phyloP scores from a whole-genome alignment of 1,140 invertebrate species.

The Homarus americanus region DNA sequence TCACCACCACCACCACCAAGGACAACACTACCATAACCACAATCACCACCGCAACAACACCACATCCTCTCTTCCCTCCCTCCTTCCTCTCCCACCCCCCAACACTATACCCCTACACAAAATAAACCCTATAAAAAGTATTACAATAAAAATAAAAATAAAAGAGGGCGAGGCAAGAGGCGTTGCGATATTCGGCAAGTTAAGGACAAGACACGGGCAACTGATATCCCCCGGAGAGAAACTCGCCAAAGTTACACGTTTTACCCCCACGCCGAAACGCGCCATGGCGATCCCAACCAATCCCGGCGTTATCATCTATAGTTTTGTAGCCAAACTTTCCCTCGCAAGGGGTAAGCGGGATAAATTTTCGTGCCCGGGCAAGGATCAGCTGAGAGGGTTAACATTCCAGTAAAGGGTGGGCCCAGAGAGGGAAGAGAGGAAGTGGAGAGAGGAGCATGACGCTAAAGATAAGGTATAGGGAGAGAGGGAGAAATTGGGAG shows the following conservation, averaged over 20 bases:
- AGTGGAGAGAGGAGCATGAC: not conserved
- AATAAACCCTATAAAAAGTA: too few species aligned
- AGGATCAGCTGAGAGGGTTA: slow-evolving; percentile 1
- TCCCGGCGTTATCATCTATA: slow-evolving; percentile 21
- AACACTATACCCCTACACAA: too few species aligned
- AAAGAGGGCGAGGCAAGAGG: too few species aligned
- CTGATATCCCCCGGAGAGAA: not conserved
- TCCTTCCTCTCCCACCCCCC: too few species aligned
- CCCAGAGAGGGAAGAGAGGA: not conserved
- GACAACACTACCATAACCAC: too few species aligned
- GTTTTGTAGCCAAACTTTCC: slow-evolving; percentile 21
- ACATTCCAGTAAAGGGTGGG: not conserved
- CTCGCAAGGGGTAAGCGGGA: not conserved
- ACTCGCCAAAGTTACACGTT: not conserved
- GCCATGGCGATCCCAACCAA: not conserved
- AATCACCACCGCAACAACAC: too few species aligned
- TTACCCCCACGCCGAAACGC: not conserved
- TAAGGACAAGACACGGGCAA: not conserved
- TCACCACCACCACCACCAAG: too few species aligned
- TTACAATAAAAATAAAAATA: too few species aligned
- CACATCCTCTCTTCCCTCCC: too few species aligned
- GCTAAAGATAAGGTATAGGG: not conserved
- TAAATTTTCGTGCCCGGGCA: not conserved
- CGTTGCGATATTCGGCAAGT: not conserved
- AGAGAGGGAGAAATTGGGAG: slow-evolving; percentile 10